Conservation (phyloP, 1,140 invertebrate species). For the Drosophila orena region DNA sequence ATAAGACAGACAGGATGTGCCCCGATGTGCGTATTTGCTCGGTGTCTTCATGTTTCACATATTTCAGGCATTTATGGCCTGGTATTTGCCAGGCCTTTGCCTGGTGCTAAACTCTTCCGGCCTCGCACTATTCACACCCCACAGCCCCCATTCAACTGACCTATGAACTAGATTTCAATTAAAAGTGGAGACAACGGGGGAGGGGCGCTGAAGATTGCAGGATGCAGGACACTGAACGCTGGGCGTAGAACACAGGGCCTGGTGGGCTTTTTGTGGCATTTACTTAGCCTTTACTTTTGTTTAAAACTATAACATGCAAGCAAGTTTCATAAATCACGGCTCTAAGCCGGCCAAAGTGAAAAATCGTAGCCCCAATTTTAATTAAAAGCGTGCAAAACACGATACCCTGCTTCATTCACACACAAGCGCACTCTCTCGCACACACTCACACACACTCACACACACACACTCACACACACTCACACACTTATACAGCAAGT, state of each 20-base stretch:
- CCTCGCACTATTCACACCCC: not conserved
- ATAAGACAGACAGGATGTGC: slow-evolving; percentile 34
- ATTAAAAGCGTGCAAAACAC: slow-evolving; percentile 83
- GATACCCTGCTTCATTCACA: slow-evolving; percentile 55
- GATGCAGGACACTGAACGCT: not conserved
- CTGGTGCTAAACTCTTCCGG: slow-evolving; percentile 25
- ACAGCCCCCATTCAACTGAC: slow-evolving; percentile 60
- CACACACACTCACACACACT: slow-evolving; percentile 17
- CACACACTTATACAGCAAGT: slow-evolving; percentile 29
- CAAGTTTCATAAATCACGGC: slow-evolving; percentile 81
- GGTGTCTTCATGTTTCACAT: slow-evolving; percentile 71
- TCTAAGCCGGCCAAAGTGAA: slow-evolving; percentile 75
- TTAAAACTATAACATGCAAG: slow-evolving; percentile 79
- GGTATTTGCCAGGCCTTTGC: slow-evolving; percentile 47
- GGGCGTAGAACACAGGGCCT: not conserved
- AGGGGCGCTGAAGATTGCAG: not conserved
- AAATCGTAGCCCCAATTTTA: slow-evolving; percentile 81
- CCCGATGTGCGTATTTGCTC: slow-evolving; percentile 28
- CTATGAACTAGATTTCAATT: slow-evolving; percentile 80
- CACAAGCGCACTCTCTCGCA: not conserved
- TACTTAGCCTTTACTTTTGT: slow-evolving; percentile 79
- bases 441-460: slow-evolving; percentile 18
- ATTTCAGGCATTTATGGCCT: slow-evolving; percentile 59
- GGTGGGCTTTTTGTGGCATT: slow-evolving; percentile 70
- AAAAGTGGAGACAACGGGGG: slow-evolving; percentile 48